phyloP scores from a whole-genome alignment of 2,888 invertebrate genomes.

The Mimas tiliae region DNA sequence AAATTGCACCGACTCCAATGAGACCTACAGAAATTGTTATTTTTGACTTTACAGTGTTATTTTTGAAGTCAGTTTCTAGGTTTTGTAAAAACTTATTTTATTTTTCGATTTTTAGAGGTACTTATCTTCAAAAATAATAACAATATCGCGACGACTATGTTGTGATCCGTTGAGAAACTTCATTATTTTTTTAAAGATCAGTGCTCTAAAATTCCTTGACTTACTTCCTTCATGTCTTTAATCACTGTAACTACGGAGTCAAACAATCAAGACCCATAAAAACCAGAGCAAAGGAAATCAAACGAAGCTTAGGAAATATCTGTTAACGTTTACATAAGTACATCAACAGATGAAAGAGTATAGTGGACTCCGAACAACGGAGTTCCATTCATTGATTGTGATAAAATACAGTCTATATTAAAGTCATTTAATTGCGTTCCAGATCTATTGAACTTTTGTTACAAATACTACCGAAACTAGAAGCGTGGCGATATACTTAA shows the following conservation, averaged over 20 bases:
- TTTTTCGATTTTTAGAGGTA: no score
- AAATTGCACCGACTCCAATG: no score
- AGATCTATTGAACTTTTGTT: not conserved
- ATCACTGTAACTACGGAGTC: not conserved
- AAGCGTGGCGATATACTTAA: not conserved
- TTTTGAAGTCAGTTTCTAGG: no score
- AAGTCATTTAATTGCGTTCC: slow-evolving; percentile 8
- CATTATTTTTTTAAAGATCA: no score
- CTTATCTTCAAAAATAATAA: no score
- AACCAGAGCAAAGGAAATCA: slow-evolving; percentile 14
- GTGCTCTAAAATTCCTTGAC: no score
- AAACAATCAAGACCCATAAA: not conserved
- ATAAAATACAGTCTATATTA: slow-evolving; percentile 5
- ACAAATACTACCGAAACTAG: not conserved
- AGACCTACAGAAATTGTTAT: no score
- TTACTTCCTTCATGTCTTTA: no score
- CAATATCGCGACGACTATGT: no score
- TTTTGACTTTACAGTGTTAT: no score
- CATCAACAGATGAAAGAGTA: slow-evolving; percentile 15
- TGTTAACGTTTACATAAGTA: slow-evolving; percentile 26
- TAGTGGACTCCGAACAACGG: not conserved
- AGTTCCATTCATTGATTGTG: slow-evolving; percentile 11
- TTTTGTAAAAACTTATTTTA: no score
- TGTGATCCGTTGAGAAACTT: no score
- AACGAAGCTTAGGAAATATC: slow-evolving; percentile 27